Evolutionary conservation across 1,140 invertebrate genomes (phyloP).

Genomic region (Drosophila nasuta): DNA sequence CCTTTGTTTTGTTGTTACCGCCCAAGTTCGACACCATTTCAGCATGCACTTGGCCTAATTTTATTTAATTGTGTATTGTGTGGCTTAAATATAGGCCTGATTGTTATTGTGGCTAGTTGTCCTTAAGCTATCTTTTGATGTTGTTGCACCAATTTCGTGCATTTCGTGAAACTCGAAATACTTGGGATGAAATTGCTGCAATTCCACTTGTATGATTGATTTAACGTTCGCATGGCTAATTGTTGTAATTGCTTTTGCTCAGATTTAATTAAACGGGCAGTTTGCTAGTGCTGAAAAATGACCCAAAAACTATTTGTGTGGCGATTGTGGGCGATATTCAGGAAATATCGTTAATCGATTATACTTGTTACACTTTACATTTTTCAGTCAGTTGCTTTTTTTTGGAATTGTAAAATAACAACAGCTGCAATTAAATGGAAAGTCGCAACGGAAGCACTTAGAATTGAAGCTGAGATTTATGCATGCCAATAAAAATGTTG

Average conservation of each 20-base stretch:
- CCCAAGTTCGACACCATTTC: constrained; percentile 53
- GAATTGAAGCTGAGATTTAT: constrained; percentile 24
- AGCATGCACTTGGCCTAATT: constrained; percentile 57
- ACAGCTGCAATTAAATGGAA: constrained; percentile 1
- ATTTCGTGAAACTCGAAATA: constrained; percentile 45
- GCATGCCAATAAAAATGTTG: constrained; percentile 27
- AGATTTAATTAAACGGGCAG: not conserved
- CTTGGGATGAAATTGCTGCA: constrained; percentile 41
- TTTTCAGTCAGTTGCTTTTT: not conserved
- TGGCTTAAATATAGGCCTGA: constrained; percentile 50
- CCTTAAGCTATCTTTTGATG: constrained; percentile 33
- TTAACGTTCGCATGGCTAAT: constrained; percentile 25
- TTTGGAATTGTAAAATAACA: not conserved
- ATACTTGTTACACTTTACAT: not conserved
- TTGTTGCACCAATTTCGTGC: constrained; percentile 19
- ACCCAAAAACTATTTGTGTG: not conserved
- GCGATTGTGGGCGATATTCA: not conserved
- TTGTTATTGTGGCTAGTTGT: constrained; percentile 22
- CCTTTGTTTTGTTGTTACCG: constrained; percentile 18
- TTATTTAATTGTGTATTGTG: constrained; percentile 51
- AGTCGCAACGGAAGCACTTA: constrained; percentile 6
- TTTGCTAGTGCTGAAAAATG: not conserved
- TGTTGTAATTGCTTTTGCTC: constrained; percentile 7
- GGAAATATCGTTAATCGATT: constrained; percentile 5
- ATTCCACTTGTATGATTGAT: constrained; percentile 47